These are phyloP conservation scores for Ips typographus DNA, from an alignment of 1,140 invertebrate genomes.

Conservation along the genomic window DNA sequence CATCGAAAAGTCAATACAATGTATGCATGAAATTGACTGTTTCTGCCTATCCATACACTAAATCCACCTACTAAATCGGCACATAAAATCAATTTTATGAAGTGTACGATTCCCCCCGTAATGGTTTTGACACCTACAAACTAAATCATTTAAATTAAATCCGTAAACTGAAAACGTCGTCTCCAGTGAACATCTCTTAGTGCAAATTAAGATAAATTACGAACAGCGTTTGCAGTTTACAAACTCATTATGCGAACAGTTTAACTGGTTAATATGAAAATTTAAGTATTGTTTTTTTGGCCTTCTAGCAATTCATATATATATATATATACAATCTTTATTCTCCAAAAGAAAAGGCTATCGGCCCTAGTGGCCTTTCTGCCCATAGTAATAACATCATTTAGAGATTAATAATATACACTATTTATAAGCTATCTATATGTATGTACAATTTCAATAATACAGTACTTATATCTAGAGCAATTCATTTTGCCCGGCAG, in stretches of 20 bases:
- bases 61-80: neutral
- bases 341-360: too few species aligned
- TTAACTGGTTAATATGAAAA: slow-evolving; percentile 26
- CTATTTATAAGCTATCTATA: too few species aligned
- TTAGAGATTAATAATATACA: too few species aligned
- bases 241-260: slow-evolving; percentile 30
- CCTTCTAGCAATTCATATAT: neutral
- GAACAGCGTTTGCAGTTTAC: slow-evolving; percentile 28
- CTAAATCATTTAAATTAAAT: slow-evolving; percentile 34
- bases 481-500: too few species aligned
- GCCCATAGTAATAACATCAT: too few species aligned
- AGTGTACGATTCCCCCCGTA: slow-evolving; percentile 4
- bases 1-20: too few species aligned
- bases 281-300: slow-evolving; percentile 14
- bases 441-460: too few species aligned
- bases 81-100: slow-evolving; percentile 6
- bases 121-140: slow-evolving; percentile 26
- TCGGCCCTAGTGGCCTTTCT: too few species aligned
- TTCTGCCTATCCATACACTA: too few species aligned
- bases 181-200: slow-evolving; percentile 31
- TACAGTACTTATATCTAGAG: too few species aligned
- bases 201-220: slow-evolving; percentile 33
- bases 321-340: too few species aligned
- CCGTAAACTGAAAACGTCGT: slow-evolving; percentile 28
- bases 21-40: too few species aligned